These are phyloP conservation scores for Eupithecia insigniata DNA, from an alignment of 2,888 invertebrate genomes.

Conservation along the genomic window DNA sequence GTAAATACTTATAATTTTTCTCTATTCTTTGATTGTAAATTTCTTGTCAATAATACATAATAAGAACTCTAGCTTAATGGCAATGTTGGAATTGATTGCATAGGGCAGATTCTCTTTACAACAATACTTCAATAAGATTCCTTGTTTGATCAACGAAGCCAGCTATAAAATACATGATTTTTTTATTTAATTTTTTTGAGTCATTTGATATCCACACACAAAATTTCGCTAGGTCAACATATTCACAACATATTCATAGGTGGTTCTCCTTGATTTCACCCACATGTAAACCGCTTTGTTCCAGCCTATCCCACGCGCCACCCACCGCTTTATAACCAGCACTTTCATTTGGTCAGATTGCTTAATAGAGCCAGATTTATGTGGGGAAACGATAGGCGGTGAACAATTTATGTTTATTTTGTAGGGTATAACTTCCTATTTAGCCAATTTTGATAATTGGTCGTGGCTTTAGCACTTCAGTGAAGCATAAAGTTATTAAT, in stretches of 20 bases:
- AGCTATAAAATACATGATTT: not conserved
- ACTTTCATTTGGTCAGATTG: constrained; percentile 74
- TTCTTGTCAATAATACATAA: too few relatives aligned
- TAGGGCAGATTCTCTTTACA: not conserved
- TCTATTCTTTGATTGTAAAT: too few relatives aligned
- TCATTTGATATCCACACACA: not conserved
- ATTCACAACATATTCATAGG: constrained; percentile 48
- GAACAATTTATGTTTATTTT: constrained; percentile 17
- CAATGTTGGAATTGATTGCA: not conserved
- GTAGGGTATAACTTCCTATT: constrained; percentile 16
- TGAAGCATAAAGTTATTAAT: not conserved
- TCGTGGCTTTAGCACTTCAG: not conserved
- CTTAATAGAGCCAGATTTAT: constrained; percentile 65
- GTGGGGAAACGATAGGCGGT: constrained; percentile 54
- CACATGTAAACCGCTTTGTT: constrained; percentile 60
- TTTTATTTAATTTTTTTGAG: not conserved
- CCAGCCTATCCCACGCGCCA: constrained; percentile 70
- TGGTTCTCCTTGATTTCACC: constrained; percentile 73
- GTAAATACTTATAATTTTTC: too few relatives aligned
- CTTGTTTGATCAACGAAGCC: not conserved
- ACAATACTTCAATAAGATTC: not conserved
- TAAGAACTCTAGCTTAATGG: too few relatives aligned
- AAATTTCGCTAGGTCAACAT: constrained; percentile 22
- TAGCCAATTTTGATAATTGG: not conserved
- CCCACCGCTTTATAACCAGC: constrained; percentile 65